These are phyloP conservation scores for Mayetiola destructor DNA, from an alignment of 2,888 invertebrate species.

Conservation along the genomic window DNA sequence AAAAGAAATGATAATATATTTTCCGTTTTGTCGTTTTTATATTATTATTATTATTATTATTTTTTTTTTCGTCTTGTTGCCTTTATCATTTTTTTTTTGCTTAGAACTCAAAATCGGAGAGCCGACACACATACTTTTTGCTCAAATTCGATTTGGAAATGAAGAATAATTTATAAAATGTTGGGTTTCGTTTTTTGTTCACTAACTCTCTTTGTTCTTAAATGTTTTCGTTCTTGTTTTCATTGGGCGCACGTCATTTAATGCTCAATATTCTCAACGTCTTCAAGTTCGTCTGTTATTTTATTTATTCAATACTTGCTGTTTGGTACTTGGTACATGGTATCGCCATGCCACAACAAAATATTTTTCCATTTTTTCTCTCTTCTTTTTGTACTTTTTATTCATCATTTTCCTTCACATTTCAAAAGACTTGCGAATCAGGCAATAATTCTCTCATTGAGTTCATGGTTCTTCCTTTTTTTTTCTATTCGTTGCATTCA, in stretches of 20 bases:
- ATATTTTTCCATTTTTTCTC: neutral
- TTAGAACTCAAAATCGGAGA: too few relatives aligned
- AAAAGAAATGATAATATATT: too few relatives aligned
- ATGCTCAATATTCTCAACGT: neutral
- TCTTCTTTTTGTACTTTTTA: too few relatives aligned
- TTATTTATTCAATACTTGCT: constrained; percentile 1
- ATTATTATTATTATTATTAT: too few relatives aligned
- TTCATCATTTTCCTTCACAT: too few relatives aligned
- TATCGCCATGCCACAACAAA: neutral
- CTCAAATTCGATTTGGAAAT: neutral
- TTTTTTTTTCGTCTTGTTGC: too few relatives aligned
- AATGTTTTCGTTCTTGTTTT: neutral
- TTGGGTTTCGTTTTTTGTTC: neutral
- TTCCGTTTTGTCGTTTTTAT: too few relatives aligned
- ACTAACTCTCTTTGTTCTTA: neutral
- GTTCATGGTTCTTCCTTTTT: neutral
- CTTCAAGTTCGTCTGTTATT: too few relatives aligned
- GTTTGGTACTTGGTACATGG: too few relatives aligned
- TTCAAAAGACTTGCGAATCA: neutral
- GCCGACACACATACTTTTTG: too few relatives aligned
- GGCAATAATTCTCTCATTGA: neutral
- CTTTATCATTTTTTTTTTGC: too few relatives aligned
- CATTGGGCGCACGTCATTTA: neutral
- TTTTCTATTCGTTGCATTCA: neutral
- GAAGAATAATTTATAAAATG: neutral